Conservation (phyloP, 2,888 invertebrate species). For the Frankliniella intonsa region DNA sequence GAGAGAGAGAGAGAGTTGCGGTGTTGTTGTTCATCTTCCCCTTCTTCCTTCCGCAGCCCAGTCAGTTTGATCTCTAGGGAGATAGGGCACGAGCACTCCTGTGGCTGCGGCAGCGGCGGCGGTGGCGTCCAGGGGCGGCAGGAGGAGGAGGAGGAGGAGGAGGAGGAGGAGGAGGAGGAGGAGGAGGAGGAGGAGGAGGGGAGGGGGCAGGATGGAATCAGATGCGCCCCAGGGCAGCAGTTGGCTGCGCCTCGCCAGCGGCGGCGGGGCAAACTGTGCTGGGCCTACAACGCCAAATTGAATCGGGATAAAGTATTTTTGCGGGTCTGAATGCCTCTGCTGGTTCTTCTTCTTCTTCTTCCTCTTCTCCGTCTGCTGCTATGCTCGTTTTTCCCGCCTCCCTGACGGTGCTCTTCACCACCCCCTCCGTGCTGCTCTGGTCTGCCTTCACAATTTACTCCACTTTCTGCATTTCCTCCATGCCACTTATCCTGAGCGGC, state of each 20-base stretch:
- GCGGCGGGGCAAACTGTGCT: neutral
- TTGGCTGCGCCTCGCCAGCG: neutral
- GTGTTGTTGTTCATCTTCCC: neutral
- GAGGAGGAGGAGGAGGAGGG: neutral
- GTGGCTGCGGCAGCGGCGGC: neutral
- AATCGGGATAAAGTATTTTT: constrained; percentile 23
- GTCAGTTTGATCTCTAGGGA: constrained; percentile 16
- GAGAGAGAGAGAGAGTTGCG: neutral
- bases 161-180: neutral
- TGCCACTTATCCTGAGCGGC: too few species aligned
- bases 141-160: too few species aligned
- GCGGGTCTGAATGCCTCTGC: neutral
- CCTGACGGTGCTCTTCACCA: too few species aligned
- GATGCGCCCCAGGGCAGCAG: constrained; percentile 17
- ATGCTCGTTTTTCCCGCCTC: too few species aligned
- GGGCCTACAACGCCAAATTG: constrained; percentile 17
- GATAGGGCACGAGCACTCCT: neutral
- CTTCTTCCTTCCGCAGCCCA: neutral
- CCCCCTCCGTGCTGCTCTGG: too few species aligned
- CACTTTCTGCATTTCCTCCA: too few species aligned
- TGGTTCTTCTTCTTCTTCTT: neutral
- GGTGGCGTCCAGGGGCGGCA: neutral
- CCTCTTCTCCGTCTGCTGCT: neutral
- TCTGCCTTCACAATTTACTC: too few species aligned
- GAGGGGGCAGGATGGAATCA: constrained; percentile 1